Percentiles rank a stretch among this genome's conserved stretches.
phyloP scores from a whole-genome alignment of 1,140 invertebrate genomes.

The Cyclina sinensis region DNA sequence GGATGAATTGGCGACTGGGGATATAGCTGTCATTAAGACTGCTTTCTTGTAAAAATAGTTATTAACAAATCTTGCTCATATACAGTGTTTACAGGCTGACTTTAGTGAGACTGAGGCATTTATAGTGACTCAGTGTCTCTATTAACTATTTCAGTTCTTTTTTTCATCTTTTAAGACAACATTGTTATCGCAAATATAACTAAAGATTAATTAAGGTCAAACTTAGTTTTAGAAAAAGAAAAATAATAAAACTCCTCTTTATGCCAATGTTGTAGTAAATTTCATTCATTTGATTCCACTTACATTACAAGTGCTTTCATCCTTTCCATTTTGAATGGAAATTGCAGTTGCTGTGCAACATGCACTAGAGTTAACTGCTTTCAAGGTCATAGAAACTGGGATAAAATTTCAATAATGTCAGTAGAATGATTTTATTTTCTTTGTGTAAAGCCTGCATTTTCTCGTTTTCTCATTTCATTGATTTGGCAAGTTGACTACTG shows the following conservation, averaged over 20 bases:
- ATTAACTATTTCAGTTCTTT: no score
- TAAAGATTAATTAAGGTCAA: no score
- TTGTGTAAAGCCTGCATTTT: not conserved
- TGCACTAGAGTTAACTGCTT: not conserved
- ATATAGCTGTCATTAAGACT: no score
- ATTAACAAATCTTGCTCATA: no score
- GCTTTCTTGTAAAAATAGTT: no score
- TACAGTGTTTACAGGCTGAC: no score
- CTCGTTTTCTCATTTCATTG: not conserved
- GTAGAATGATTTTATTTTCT: not conserved
- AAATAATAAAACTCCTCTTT: no score
- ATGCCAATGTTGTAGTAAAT: not conserved
- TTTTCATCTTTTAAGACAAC: no score
- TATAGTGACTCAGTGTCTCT: no score
- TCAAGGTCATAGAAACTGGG: not conserved
- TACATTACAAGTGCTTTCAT: not conserved
- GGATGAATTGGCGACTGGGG: no score
- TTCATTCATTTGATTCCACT: not conserved
- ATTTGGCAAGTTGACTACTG: not conserved
- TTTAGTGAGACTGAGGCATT: no score
- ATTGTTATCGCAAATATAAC: no score
- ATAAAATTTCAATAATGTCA: slow-evolving; percentile 7
- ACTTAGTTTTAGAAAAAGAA: not conserved
- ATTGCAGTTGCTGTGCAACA: not conserved
- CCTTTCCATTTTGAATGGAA: not conserved